Conservation (phyloP, 2,797 vertebrate species). For the Spea hammondii region DNA sequence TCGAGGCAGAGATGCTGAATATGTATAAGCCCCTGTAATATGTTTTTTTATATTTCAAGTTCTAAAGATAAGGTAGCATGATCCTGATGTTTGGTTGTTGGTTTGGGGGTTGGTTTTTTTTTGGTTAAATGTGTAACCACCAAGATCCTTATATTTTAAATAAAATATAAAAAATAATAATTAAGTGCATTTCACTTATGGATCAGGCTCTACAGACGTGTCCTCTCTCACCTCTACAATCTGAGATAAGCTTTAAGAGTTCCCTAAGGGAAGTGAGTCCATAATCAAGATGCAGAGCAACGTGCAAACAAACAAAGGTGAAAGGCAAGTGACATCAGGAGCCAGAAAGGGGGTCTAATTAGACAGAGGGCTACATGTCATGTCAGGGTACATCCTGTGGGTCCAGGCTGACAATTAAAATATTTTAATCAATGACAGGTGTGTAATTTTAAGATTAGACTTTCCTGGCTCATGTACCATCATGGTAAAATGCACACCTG, state of each 20-base stretch:
- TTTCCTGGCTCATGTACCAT: background rate
- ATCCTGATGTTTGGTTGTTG: too few species aligned
- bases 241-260: background rate
- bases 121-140: too few species aligned
- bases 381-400: background rate
- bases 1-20: too few species aligned
- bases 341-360: background rate
- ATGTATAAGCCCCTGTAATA: too few species aligned
- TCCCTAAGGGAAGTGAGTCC: background rate
- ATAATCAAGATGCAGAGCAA: background rate
- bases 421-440: conserved; percentile 5
- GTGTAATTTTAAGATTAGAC: conserved; percentile 16
- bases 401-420: background rate
- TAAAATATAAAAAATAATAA: too few species aligned
- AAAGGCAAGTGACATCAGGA: background rate
- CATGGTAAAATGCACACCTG: background rate
- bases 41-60: too few species aligned
- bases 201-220: background rate
- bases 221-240: background rate
- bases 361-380: background rate
- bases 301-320: background rate
- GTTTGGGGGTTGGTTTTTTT: too few species aligned
- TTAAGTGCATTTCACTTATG: background rate
- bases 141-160: too few species aligned
- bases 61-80: too few species aligned